Evolutionary conservation across 2,888 invertebrate genomes (phyloP), one percentile per base, ranked within the genome.

Genomic region (Cremastinae sp.): DNA sequence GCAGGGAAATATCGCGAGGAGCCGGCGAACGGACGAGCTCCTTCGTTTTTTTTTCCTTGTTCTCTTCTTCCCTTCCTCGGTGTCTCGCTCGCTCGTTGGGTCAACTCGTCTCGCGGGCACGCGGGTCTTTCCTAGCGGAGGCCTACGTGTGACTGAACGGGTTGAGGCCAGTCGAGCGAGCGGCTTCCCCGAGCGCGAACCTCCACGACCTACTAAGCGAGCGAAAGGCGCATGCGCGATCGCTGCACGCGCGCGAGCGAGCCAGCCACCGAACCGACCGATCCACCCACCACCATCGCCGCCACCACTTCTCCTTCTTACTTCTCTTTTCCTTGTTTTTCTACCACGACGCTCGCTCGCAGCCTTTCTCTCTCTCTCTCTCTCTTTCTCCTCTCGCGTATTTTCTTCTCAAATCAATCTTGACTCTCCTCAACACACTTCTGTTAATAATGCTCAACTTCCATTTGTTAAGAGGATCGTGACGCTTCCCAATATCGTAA

Each of bases 141-240:
- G 80, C 73, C 79, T 80, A 72, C 78, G 82, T 81, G 79, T 81
- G 79, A 82, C 82, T 82, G 81, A 81, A 76, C 76, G 77, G 53
- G 41, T 69, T 78, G 66, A 53, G 71, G 49, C 41, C 45, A 47
- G 66, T 71, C 80, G 76, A 65, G 79, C 80, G 78, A 81, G 80
- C 78, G 75, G 78, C 74, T 79, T 80, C 79, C 5, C 28, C 28
- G 28, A 28, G 75, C 81, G 83, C 80, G 78, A 70, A 75, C 53
- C 41, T 41, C 72, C 51, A 77, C 83, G 84, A 84, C 83, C 84
- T 84, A 84, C 84, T 84, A 83, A 84, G 49, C 72, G 58, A 56
- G 62, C 65, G 72, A 74, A 53, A 71, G 69, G 79, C 81, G 81
- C 81, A 79, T 81, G 81, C 81, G 81, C 78, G 58, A 69, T 36